These are phyloP conservation scores for Drosophila rellima DNA, from an alignment of 2,888 invertebrate genomes.

Conservation along the genomic window DNA sequence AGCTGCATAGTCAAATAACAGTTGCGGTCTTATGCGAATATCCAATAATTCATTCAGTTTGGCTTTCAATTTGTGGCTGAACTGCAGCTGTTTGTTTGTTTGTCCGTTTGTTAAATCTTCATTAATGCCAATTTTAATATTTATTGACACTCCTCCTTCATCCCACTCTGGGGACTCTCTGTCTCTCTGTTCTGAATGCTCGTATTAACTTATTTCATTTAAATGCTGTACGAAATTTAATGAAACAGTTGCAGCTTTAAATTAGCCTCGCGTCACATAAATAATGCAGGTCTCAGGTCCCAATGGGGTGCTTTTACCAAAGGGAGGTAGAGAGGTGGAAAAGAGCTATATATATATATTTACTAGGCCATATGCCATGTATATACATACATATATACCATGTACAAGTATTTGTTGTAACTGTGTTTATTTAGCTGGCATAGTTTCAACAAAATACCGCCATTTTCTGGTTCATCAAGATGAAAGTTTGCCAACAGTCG, in stretches of 20 bases:
- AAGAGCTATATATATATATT: conserved; percentile 2
- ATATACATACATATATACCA: neutral
- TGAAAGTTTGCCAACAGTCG: conserved; percentile 43
- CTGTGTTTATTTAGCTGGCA: conserved; percentile 25
- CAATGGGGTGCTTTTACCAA: conserved; percentile 60
- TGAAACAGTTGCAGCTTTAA: conserved; percentile 48
- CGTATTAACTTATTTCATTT: conserved; percentile 44
- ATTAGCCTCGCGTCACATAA: conserved; percentile 58
- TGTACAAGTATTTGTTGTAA: conserved; percentile 4
- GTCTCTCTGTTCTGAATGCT: conserved; percentile 5
- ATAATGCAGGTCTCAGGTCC: conserved; percentile 68
- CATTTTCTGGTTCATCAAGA: conserved; percentile 66
- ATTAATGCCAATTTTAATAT: conserved; percentile 83
- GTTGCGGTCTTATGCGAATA: conserved; percentile 39
- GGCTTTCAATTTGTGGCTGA: conserved; percentile 39
- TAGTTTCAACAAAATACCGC: conserved; percentile 46
- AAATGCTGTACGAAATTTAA: conserved; percentile 40
- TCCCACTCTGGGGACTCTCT: neutral
- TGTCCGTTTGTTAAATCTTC: conserved; percentile 73
- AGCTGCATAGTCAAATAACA: conserved; percentile 6
- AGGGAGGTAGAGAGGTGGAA: neutral
- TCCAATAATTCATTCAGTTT: conserved; percentile 52
- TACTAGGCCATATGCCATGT: conserved; percentile 3
- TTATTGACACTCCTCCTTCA: conserved; percentile 64
- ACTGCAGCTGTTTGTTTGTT: conserved; percentile 15